These are phyloP conservation scores for Eilema sororculum DNA, from an alignment of 2,888 invertebrate species.

Conservation along the genomic window DNA sequence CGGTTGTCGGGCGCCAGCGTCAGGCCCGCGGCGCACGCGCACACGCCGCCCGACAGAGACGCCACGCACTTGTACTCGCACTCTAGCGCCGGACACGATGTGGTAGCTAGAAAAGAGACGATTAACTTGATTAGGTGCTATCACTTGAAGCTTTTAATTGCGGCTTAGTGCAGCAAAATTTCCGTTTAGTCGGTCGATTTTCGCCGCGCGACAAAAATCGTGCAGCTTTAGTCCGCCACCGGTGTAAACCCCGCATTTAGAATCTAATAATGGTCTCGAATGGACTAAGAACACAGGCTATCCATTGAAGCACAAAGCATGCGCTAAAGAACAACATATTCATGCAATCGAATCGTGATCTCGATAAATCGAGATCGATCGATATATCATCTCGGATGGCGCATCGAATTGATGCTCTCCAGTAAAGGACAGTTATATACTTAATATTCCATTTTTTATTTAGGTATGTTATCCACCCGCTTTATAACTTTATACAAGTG, in stretches of 20 bases:
- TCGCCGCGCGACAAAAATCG: too few relatives aligned
- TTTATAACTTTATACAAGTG: too few relatives aligned
- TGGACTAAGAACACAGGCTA: background rate
- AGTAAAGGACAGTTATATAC: background rate
- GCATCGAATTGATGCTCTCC: background rate
- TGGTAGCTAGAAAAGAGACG: constrained; percentile 87
- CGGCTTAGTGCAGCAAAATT: too few relatives aligned
- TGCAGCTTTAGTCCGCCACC: too few relatives aligned
- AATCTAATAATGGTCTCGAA: background rate
- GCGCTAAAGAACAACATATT: background rate
- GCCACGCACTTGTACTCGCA: constrained; percentile 97
- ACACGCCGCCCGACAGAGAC: constrained; percentile 95
- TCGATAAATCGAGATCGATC: background rate
- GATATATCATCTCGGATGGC: background rate
- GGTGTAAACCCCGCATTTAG: background rate
- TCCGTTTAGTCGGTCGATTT: too few relatives aligned
- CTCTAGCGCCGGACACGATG: constrained; percentile 93
- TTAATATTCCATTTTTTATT: too few relatives aligned
- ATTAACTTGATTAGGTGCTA: background rate
- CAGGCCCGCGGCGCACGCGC: constrained; percentile 95
- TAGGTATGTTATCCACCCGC: too few relatives aligned
- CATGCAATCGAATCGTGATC: background rate
- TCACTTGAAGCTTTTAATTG: too few relatives aligned
- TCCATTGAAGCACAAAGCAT: background rate
- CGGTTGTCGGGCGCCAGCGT: constrained; percentile 93